These are phyloP conservation scores for Rhodinocichla rosea DNA, from an alignment of 2,113 vertebrate genomes.

Conservation along the genomic window DNA sequence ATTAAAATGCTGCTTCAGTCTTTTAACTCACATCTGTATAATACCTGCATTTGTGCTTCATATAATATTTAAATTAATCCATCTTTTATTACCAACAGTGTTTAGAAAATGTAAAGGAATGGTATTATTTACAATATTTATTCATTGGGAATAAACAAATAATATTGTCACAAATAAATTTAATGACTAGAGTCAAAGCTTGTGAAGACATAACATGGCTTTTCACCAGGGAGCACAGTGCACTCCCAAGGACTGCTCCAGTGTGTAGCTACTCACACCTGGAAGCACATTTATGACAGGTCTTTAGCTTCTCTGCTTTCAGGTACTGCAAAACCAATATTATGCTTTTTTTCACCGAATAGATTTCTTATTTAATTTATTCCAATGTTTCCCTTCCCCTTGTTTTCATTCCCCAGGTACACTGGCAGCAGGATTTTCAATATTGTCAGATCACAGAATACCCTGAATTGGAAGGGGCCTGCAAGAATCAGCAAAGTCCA, in stretches of 20 bases:
- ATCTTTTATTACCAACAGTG: not conserved
- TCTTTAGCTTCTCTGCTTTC: not conserved
- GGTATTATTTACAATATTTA: not conserved
- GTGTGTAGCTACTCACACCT: not conserved
- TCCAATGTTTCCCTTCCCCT: not conserved
- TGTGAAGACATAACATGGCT: not conserved
- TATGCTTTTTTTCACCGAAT: not conserved
- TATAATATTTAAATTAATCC: not conserved
- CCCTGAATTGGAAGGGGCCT: not conserved
- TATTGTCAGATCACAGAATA: not conserved
- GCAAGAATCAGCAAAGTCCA: not conserved
- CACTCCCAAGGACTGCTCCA: not conserved
- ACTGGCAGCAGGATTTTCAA: not conserved
- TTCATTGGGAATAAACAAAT: not conserved
- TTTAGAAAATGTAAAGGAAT: not conserved
- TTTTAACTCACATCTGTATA: not conserved
- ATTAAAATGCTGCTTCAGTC: not conserved
- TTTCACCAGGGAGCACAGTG: not conserved
- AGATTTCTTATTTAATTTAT: not conserved
- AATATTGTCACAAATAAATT: not conserved
- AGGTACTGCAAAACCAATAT: not conserved
- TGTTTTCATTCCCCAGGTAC: not conserved
- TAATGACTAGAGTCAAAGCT: fast-evolving
- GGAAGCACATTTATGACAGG: not conserved
- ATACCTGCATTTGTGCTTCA: fast-evolving